Percentiles rank a stretch among this genome's conserved stretches.
These are phyloP conservation scores for Scolopax bukidnonensis DNA, from an alignment of 2,797 vertebrate species.

Conservation along the genomic window DNA sequence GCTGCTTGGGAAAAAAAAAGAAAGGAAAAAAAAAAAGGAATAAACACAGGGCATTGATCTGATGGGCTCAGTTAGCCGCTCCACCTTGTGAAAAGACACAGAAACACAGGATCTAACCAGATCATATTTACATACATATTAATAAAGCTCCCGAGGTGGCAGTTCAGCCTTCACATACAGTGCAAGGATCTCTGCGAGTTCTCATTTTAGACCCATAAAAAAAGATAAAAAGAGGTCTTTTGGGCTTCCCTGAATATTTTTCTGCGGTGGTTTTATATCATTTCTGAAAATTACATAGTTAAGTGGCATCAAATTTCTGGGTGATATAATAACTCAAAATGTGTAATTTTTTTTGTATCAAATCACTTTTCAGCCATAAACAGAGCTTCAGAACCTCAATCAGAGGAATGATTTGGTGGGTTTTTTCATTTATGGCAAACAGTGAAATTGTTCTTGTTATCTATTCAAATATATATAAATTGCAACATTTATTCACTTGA, in stretches of 20 bases:
- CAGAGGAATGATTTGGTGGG: slow-evolving; percentile 28
- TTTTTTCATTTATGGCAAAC: slow-evolving; percentile 42
- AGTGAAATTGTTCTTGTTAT: slow-evolving; percentile 62
- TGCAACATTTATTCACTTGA: slow-evolving; percentile 33
- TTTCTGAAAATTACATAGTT: slow-evolving; percentile 71
- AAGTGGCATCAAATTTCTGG: slow-evolving; percentile 70
- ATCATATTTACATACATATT: slow-evolving; percentile 52
- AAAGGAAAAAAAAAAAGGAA: not conserved
- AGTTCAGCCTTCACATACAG: slow-evolving; percentile 46
- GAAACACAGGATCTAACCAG: slow-evolving; percentile 24
- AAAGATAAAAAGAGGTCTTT: slow-evolving; percentile 66
- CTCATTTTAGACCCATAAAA: slow-evolving; percentile 65
- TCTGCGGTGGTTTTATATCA: slow-evolving; percentile 58
- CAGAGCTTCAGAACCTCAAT: slow-evolving; percentile 53
- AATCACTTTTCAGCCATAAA: slow-evolving; percentile 59
- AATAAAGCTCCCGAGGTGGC: slow-evolving; percentile 58
- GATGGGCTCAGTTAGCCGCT: slow-evolving; percentile 29
- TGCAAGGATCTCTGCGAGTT: slow-evolving; percentile 51
- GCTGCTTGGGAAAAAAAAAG: not conserved
- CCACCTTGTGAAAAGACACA: slow-evolving; percentile 57
- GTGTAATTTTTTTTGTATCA: slow-evolving; percentile 28
- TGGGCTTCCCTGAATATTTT: slow-evolving; percentile 58
- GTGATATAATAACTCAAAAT: slow-evolving; percentile 54
- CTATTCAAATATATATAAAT: slow-evolving; percentile 60
- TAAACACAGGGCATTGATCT: slow-evolving; percentile 8